These are phyloP conservation scores for Poeciliopsis prolifica DNA, from an alignment of 2,113 vertebrate species.

Conservation along the genomic window DNA sequence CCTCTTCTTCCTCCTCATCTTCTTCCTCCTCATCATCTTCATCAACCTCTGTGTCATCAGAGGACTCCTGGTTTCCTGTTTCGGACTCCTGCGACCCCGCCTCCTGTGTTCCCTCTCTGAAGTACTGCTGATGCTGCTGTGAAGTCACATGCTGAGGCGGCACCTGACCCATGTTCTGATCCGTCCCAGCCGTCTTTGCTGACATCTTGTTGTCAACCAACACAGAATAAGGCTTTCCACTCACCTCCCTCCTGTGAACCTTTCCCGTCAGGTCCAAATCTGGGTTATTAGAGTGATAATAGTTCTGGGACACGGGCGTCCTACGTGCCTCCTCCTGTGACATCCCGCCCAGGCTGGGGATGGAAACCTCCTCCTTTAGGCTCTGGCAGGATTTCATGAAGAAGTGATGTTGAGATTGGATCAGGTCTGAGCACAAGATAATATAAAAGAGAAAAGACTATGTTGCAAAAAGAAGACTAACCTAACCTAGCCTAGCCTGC, in stretches of 20 bases:
- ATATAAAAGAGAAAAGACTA: constrained; percentile 13
- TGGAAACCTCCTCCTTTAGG: constrained; percentile 84
- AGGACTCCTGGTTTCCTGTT: constrained; percentile 77
- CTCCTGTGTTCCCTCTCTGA: constrained; percentile 82
- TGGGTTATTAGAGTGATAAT: constrained; percentile 85
- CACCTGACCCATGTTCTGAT: constrained; percentile 56
- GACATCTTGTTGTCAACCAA: constrained; percentile 90
- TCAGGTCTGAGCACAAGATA: constrained; percentile 1
- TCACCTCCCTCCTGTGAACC: constrained; percentile 90
- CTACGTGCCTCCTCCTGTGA: constrained; percentile 89
- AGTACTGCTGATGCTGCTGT: constrained; percentile 90
- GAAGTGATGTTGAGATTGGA: constrained; percentile 8
- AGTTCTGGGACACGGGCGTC: constrained; percentile 80
- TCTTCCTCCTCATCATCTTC: constrained; percentile 78
- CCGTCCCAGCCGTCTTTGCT: constrained; percentile 80
- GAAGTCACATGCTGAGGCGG: constrained; percentile 44
- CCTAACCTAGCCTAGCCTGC: constrained; percentile 25
- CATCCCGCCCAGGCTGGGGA: constrained; percentile 85
- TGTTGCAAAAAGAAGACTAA: constrained; percentile 18
- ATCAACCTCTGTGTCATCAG: constrained; percentile 84
- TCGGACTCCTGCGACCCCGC: constrained; percentile 70
- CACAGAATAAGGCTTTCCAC: constrained; percentile 89
- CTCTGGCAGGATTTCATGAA: constrained; percentile 91
- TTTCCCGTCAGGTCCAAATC: constrained; percentile 91
- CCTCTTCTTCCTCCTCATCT: constrained; percentile 84